Evolutionary conservation across 2,888 invertebrate species (phyloP), one percentile per base, ranked within the genome.

Genomic region (Arrhopalites spinosus): DNA sequence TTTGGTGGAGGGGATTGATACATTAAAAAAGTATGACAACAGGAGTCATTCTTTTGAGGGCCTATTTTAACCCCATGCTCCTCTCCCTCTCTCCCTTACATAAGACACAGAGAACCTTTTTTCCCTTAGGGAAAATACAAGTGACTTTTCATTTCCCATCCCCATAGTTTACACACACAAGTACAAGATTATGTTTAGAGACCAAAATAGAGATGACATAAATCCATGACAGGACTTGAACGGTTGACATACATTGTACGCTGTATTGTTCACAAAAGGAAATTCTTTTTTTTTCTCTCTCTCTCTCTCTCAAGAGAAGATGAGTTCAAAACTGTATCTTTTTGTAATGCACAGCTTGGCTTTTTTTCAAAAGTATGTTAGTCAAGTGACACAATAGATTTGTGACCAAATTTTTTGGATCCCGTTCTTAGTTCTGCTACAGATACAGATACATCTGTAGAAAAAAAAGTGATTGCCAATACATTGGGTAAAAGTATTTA

Each of bases 181-280:
- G n/a, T n/a, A 7, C 36, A 3, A 36, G 36, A 36, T 11, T 36
- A 36, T 36, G 36, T 36, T 11, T 11, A 36, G 11, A 36, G 11
- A 36, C 11, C 3, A 59, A 59, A 27, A 59, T 59, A 59, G 27
- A 59, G 59, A 59, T 59, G 59, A 59, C 59, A 59, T 59, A 59
- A 59, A 59, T 59, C 59, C 11, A 53, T 59, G 59, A 59, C 59
- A 59, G 36, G 11, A 11, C 36, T 11, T 3, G 36, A 36, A 36
- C 36, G 36, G 59, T 59, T 59, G 59, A 59, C 59, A 59, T 25
- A 59, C 25, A 13, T 59, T 59, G 3, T 36, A 7, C 11, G 11
- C 11, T 36, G 36, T 36, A 36, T 36, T 36, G 36, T 36, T 36
- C 5, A 36, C 3, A 36, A 36, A 36, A 36, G 36, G 36, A 36